These are phyloP conservation scores for Taenioides sp. DNA, from an alignment of 2,797 vertebrate genomes.

Conservation along the genomic window DNA sequence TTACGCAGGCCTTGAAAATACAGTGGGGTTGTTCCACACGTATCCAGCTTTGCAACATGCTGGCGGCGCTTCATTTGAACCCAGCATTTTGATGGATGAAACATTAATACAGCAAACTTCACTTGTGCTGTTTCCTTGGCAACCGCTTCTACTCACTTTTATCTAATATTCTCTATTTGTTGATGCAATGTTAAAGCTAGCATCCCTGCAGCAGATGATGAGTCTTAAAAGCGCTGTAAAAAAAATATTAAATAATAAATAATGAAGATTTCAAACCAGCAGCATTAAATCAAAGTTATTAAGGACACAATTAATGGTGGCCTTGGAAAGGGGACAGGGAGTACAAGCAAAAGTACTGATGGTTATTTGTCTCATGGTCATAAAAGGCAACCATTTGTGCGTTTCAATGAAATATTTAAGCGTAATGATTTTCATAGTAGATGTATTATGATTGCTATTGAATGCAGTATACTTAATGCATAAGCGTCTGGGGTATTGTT, in stretches of 20 bases:
- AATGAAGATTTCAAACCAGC: neutral
- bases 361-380: neutral
- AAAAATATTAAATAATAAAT: neutral
- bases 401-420: neutral
- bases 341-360: neutral
- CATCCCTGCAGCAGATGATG: constrained; percentile 34
- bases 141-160: constrained; percentile 68
- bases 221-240: constrained; percentile 30
- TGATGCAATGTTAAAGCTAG: constrained; percentile 47
- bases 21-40: neutral
- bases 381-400: constrained; percentile 4
- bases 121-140: constrained; percentile 74
- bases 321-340: constrained; percentile 3
- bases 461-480: constrained; percentile 9
- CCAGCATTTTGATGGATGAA: constrained; percentile 69
- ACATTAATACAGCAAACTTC: constrained; percentile 64
- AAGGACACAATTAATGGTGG: constrained; percentile 18
- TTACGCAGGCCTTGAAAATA: neutral
- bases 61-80: constrained; percentile 51
- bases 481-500: neutral
- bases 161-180: constrained; percentile 61
- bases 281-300: constrained; percentile 26
- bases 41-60: constrained; percentile 26
- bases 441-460: constrained; percentile 1
- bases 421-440: constrained; percentile 4